Evolutionary conservation across 2,888 invertebrate genomes (phyloP).

Genomic region (Hirtodrosophila duncani): DNA sequence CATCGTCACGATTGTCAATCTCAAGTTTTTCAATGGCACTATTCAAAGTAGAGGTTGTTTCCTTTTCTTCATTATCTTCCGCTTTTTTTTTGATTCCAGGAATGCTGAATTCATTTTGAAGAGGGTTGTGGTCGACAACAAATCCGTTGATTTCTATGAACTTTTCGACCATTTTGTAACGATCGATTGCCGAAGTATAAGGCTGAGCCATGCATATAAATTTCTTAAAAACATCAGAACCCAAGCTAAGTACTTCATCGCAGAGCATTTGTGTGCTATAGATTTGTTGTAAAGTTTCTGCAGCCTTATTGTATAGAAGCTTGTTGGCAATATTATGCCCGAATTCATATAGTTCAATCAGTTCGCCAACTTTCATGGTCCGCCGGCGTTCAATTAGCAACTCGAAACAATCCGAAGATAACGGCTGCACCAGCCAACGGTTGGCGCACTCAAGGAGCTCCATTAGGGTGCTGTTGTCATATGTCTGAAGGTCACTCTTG

Average conservation of each 20-base stretch:
- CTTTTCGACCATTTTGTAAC: background rate
- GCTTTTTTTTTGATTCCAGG: too few relatives aligned
- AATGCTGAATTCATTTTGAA: too few relatives aligned
- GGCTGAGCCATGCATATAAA: accelerated
- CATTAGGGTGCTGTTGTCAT: background rate
- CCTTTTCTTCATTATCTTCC: background rate
- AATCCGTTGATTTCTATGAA: constrained; percentile 9
- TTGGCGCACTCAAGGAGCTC: constrained; percentile 9
- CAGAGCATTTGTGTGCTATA: background rate
- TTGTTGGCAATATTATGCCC: background rate
- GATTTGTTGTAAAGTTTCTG: background rate
- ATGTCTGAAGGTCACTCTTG: background rate
- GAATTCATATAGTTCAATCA: constrained; percentile 2
- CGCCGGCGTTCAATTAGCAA: background rate
- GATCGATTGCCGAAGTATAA: background rate
- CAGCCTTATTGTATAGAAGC: background rate
- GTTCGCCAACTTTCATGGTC: background rate
- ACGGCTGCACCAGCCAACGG: constrained; percentile 18
- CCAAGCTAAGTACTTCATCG: background rate
- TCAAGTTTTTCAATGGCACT: background rate
- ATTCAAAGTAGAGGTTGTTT: too few relatives aligned
- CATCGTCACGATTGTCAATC: background rate
- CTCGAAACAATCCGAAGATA: background rate
- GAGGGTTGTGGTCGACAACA: background rate
- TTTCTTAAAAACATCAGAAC: background rate